Base-by-base conservation (phyloP, 2,113 vertebrate species). In the Chaetops frenatus region DNA sequence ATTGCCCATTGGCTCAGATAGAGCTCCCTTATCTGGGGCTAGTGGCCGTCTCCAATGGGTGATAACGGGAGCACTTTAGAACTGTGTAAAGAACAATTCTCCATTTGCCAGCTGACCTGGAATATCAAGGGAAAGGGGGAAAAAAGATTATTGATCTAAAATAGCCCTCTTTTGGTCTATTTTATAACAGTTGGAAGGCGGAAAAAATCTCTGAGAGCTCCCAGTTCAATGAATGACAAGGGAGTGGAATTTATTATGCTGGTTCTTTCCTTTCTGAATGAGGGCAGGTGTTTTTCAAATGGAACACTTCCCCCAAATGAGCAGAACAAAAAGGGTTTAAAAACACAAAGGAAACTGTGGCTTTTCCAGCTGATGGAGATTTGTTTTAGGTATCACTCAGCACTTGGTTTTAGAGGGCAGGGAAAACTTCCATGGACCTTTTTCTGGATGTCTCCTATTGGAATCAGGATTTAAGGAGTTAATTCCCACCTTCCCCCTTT, bases 81-180 rank as follows among this genome's bases (percentile, higher is more conserved):
- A 51, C 80, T 9, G 65, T 15, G 69, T 31, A 53, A 87, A 95
- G 86, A 95, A 91, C 93, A 87, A 91, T 81, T 87, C 81, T 97
- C 91, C 91, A 64, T 94, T 94, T 95, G 77, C 94, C 92, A 91
- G 95, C 88, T 95, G 96, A 97, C 95, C 96, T 88, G 88, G 80
- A 93, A 77, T 93, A 91, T 73, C 92, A 83, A 91, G 96, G 86
- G 94, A 96, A 17, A 93, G 31, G n/a, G 60, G 69, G 22, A 0
- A 20, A 86, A 93, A 93, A 86, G 86, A 81, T 89, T 95, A 96
- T 92, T 91, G 94, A 84, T 92, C 94, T 85, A 92, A 95, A 97
- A 96, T 94, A 94, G 91, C 56, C 31, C 91, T 89, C 94, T 72
- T 96, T 89, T 88, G 80, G 86, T 96, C 86, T 94, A 88, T 95